A percentile compares a stretch with the other conserved stretches of the same genome.
phyloP scores from a whole-genome alignment of 2,797 vertebrate species.

The Hydrocynus forskahlii region DNA sequence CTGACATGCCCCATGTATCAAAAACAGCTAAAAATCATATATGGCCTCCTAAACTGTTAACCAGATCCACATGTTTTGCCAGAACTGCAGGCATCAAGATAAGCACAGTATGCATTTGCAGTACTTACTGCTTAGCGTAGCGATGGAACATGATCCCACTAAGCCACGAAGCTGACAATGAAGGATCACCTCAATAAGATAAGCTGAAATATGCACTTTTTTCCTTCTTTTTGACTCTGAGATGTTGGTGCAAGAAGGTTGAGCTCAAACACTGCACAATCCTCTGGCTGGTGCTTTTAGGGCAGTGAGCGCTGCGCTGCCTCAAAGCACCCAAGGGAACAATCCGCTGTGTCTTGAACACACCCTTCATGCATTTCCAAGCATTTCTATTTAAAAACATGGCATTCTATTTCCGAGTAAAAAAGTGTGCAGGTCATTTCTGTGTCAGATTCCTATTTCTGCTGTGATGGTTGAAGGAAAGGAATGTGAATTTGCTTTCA shows the following conservation, averaged over 20 bases:
- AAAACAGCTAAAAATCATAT: background rate
- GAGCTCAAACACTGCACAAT: constrained; percentile 17
- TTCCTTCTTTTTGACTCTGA: constrained; percentile 30
- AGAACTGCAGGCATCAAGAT: constrained; percentile 36
- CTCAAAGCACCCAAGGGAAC: constrained; percentile 50
- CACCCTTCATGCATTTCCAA: constrained; percentile 53
- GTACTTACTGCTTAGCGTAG: constrained; percentile 58
- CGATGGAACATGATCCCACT: constrained; percentile 53
- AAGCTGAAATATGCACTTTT: constrained; percentile 12
- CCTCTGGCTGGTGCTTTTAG: constrained; percentile 29
- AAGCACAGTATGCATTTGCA: constrained; percentile 24
- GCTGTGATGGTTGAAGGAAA: background rate
- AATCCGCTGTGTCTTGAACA: constrained; percentile 57
- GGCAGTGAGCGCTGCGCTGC: constrained; percentile 33
- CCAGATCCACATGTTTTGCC: constrained; percentile 18
- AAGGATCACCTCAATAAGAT: constrained; percentile 18
- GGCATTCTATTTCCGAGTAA: constrained; percentile 26
- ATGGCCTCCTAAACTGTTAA: constrained; percentile 13
- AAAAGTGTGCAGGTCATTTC: constrained; percentile 7
- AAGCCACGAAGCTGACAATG: constrained; percentile 29
- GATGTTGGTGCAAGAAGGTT: constrained; percentile 15
- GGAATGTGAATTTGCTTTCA: background rate
- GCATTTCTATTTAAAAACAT: constrained; percentile 50
- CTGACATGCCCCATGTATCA: background rate
- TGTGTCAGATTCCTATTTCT: constrained; percentile 17